phyloP scores from a whole-genome alignment of 1,140 invertebrate genomes.

The Ruditapes philippinarum region DNA sequence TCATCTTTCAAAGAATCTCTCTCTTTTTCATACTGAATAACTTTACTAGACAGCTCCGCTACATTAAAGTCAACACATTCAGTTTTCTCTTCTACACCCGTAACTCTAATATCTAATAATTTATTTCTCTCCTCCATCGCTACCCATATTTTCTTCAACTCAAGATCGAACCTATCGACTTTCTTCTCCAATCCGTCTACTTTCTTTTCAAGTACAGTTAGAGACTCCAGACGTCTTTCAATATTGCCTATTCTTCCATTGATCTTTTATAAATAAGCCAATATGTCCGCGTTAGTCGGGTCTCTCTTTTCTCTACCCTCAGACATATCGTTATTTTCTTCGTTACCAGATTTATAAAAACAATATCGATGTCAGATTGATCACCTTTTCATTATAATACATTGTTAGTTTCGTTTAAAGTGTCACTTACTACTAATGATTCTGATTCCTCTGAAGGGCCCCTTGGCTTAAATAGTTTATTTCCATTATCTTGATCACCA shows the following conservation, averaged over 20 bases:
- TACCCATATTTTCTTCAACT: conserved; percentile 1
- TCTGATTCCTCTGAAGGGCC: too few relatives aligned
- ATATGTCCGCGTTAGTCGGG: background rate
- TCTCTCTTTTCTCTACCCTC: too few relatives aligned
- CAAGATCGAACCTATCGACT: background rate
- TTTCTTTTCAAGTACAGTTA: background rate
- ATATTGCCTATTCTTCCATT: background rate
- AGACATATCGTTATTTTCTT: too few relatives aligned
- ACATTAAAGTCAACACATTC: background rate
- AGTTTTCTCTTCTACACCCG: background rate
- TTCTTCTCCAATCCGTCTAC: too few relatives aligned
- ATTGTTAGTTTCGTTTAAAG: too few relatives aligned
- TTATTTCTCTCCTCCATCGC: background rate
- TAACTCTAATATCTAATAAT: background rate
- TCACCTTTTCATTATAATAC: too few relatives aligned
- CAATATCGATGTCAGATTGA: too few relatives aligned
- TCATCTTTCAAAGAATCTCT: background rate
- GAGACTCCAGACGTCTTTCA: background rate
- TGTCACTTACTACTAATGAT: too few relatives aligned
- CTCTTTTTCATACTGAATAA: background rate
- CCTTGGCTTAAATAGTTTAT: too few relatives aligned
- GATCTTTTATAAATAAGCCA: background rate
- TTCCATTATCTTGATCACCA: too few relatives aligned
- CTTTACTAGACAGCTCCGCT: background rate
- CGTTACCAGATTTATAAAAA: too few relatives aligned